Conservation (phyloP, 2,113 vertebrate genomes). For the Sprattus sprattus region DNA sequence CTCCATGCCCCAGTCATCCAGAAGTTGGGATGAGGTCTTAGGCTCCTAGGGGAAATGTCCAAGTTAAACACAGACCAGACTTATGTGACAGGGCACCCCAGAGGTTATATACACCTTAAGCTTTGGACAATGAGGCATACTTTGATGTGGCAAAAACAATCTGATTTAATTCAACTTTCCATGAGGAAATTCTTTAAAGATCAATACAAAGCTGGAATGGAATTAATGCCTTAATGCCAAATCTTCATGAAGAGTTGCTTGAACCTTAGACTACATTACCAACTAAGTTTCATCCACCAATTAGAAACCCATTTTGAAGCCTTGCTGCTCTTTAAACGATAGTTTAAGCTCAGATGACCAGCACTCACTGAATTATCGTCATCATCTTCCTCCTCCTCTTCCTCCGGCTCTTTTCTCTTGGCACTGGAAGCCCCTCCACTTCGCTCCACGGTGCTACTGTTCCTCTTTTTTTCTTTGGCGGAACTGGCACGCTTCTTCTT, state of each 20-base stretch:
- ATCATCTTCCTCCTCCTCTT: conserved; percentile 87
- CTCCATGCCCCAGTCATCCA: conserved; percentile 98
- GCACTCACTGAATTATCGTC: conserved; percentile 81
- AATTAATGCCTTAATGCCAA: not conserved
- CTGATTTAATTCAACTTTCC: not conserved
- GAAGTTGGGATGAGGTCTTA: conserved; percentile 90
- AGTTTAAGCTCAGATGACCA: not conserved
- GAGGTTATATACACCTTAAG: not conserved
- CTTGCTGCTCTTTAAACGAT: not conserved
- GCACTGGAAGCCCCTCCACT: conserved; percentile 48
- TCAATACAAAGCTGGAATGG: not conserved
- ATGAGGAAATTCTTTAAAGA: not conserved
- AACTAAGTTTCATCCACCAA: not conserved
- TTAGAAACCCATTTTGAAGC: not conserved
- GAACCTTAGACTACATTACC: not conserved
- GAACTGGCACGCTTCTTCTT: conserved; percentile 88
- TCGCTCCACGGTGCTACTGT: conserved; percentile 68
- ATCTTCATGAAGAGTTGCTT: not conserved
- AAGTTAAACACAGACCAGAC: not conserved
- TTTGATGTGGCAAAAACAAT: not conserved
- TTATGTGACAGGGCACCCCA: too few species aligned
- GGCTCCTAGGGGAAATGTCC: conserved; percentile 76
- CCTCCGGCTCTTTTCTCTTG: conserved; percentile 85
- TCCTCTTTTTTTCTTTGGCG: conserved; percentile 89
- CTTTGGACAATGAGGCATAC: not conserved